Conservation (phyloP, 2,113 vertebrate species). For the Stigmatopora nigra region DNA sequence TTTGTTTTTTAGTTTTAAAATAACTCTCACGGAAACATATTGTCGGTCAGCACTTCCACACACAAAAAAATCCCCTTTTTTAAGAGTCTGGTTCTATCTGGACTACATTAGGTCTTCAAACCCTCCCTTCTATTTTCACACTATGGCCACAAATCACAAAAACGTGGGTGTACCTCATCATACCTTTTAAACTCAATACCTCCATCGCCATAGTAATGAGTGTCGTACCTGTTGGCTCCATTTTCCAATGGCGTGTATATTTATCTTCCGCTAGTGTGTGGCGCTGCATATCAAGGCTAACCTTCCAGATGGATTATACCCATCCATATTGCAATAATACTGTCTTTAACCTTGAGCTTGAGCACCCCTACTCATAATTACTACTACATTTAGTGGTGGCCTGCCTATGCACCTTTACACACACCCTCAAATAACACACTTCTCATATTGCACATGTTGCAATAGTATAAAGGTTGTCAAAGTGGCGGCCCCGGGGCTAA, state of each 20-base stretch:
- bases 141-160: neutral
- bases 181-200: neutral
- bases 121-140: neutral
- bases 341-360: conserved; percentile 60
- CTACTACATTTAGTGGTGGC: conserved; percentile 54
- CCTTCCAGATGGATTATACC: conserved; percentile 35
- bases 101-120: neutral
- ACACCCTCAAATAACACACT: conserved; percentile 57
- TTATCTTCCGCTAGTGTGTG: conserved; percentile 25
- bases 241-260: neutral
- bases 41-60: neutral
- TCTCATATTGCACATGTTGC: conserved; percentile 31
- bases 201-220: neutral
- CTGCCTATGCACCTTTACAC: conserved; percentile 25
- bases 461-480: no score
- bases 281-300: conserved; percentile 42
- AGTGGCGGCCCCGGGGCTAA: no score
- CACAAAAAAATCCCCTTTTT: neutral
- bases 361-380: conserved; percentile 60
- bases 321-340: conserved; percentile 52
- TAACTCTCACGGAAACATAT: neutral
- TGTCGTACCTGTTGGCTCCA: neutral
- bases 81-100: neutral
- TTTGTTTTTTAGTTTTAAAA: neutral
- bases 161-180: neutral